Evolutionary conservation across 2,888 invertebrate genomes (phyloP), one percentile per base, ranked within the genome.

Genomic region (Cyaniris semiargus): DNA sequence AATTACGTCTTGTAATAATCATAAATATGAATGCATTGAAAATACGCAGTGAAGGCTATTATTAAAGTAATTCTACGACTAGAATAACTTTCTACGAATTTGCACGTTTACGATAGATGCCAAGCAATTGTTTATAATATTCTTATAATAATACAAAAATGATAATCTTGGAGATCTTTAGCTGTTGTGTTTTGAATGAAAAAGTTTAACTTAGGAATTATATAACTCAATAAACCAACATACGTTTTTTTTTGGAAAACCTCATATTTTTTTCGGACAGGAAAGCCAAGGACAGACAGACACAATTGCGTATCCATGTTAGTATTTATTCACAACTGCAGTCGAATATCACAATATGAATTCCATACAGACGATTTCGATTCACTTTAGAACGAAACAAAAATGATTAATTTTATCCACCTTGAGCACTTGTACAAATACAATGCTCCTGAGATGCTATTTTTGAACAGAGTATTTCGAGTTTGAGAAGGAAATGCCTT

Each of bases 51-150:
- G 27, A 53, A 6, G 1, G 21, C 53, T 23, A 74, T 74, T 27
- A 74, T 74, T 74, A 74, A 74, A 15, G 38, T 74, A 74, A 74
- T 74, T 48, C 74, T 74, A 18, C 27, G 48, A 27, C 27, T 8
- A 13, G 74, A 53, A 48, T 72, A 13, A 38, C 74, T 74, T 74
- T 74, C 74, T 74, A 74, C 27, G 74, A 74, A 74, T 48, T 44
- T 53, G 18, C 21, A 10, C 23, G 27, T 31, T 66, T 15, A 31
- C 10, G 10, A 3, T 44, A 72, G 21, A 72, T 72, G 48, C 18
- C 21, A 53, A 8, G 74, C 23, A 31, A 44, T 72, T 74, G 27
- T 74, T 53, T 23, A 8, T 48, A 74, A 74, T 72, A 53, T 53
- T 53, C 44, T 8, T 48, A 66, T 21, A 66, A 31, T 66, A 66